Base-by-base conservation (phyloP, 2,888 invertebrate species). In the Drosophila atripex region DNA sequence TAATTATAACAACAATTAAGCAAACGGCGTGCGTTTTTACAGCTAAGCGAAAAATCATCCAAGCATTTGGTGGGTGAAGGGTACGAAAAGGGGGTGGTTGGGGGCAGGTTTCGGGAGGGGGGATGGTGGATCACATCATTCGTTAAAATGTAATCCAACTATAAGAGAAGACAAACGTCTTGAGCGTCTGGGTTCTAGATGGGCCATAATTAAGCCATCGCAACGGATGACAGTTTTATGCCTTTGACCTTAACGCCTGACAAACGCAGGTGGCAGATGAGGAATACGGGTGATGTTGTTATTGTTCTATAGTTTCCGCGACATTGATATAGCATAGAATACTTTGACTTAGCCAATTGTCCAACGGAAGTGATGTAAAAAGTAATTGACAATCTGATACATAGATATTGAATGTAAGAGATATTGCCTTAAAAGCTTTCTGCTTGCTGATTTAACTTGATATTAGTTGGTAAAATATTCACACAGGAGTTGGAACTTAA, bases 1-100 rank as follows among this genome's bases (percentile, higher is more conserved):
- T 87, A 86, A 86, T 86, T 86, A 87, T 88, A 88, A 86, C 87
- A 87, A 85, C 88, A 86, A 86, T 88, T 86, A 86, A 88, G 85
- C 88, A 86, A 86, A 86, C 86, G 88, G 87, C 88, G 83, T 80
- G 78, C 85, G 87, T 77, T 85, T 88, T 85, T 88, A 88, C 82
- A 85, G 78, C 80, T 84, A 77, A 72, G 70, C 76, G 69, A 65
- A 70, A 76, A 75, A 69, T 51, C 88, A 86, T 73, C 87, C 73
- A 88, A 80, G 70, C 85, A 78, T 73, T 64, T 71, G 59, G 39
- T 54, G 45, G 61, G 58, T 23, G 50, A 51, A 28, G 57, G 38
- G 30, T 11, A 39, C 1, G 23, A 16, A 3, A 18, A 21, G 43
- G 7, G 38, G 11, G n/a, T 0, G 35, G 12, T 18, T 16, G 4